Evolutionary conservation across 1,140 invertebrate genomes (phyloP), one percentile per base, ranked within the genome.

Genomic region (Philopotamus ludificatus): DNA sequence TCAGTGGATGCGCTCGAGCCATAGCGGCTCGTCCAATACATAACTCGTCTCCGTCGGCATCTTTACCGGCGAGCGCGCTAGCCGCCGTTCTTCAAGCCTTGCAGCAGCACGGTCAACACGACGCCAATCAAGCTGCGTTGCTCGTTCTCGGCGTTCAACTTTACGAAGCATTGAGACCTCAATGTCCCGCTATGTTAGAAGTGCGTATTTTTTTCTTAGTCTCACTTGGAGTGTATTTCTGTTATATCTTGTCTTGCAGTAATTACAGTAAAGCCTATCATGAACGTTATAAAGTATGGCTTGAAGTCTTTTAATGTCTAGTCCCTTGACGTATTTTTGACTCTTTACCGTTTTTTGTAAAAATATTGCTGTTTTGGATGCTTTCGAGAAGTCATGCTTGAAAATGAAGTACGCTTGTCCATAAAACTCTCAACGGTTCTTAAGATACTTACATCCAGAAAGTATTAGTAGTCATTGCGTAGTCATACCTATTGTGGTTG

Each of bases 21-120:
- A 41, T 58, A 26, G 54, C 45, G 85, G 57, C 85, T 87, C 0
- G 83, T 89, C 50, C 84, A 89, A 65, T 79, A 85, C 20, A 78
- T 80, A 22, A 80, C 83, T 66, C 72, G 88, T 25, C 23, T 80
- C 80, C 8, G 79, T 77, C 12, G 84, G 86, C 82, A 47, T 83
- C 81, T 67, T 85, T 89, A 81, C 89, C 84, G 23, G 79, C 83
- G 18, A 87, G 86, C 71, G 86, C 90, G 10, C 86, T 93, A 75
- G 84, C 86, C 0, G 84, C 87, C 0, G 84, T 90, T 51, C 79
- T 92, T n/a, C 87, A 87, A 65, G 90, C 87, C 34, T 78, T 92
- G 66, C 86, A 89, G 63, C 76, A 87, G 49, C 89, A 92, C 72
- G 93, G 92, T 0, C 90, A 94, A 74, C 92, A 95, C 74, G 92